phyloP scores from a whole-genome alignment of 2,888 invertebrate genomes.

The Cyclophora albipunctata region DNA sequence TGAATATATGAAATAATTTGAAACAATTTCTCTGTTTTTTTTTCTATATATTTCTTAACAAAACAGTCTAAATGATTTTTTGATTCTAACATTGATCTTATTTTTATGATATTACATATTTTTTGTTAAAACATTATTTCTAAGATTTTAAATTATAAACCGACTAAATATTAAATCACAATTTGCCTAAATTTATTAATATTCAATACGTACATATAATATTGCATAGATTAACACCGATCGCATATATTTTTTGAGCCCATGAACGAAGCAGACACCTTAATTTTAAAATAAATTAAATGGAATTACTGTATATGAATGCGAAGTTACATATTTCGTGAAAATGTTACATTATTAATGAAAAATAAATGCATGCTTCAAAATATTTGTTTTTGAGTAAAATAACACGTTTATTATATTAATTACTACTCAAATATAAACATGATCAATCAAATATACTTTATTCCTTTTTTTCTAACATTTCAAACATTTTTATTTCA shows the following conservation, averaged over 20 bases:
- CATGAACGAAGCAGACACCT: conserved; percentile 21
- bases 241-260: conserved; percentile 25
- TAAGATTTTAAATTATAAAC: conserved; percentile 55
- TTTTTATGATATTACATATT: conserved; percentile 60
- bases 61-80: conserved; percentile 42
- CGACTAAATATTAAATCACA: conserved; percentile 72
- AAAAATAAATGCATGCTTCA: no score
- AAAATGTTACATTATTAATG: no score
- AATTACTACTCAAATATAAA: no score
- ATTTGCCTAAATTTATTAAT: conserved; percentile 66
- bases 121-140: conserved; percentile 46
- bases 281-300: no score
- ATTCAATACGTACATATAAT: conserved; percentile 33
- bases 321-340: no score
- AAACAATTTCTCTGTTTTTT: neutral
- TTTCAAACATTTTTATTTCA: no score
- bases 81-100: conserved; percentile 64
- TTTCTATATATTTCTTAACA: neutral
- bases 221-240: conserved; percentile 67
- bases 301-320: no score
- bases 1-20: conserved; percentile 13
- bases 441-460: no score
- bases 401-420: no score
- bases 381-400: no score
- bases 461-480: no score